A percentile compares a stretch with the other conserved stretches of the same genome.
These are phyloP conservation scores for Dolichopus griseipennis DNA, from an alignment of 2,888 invertebrate species.

Conservation along the genomic window DNA sequence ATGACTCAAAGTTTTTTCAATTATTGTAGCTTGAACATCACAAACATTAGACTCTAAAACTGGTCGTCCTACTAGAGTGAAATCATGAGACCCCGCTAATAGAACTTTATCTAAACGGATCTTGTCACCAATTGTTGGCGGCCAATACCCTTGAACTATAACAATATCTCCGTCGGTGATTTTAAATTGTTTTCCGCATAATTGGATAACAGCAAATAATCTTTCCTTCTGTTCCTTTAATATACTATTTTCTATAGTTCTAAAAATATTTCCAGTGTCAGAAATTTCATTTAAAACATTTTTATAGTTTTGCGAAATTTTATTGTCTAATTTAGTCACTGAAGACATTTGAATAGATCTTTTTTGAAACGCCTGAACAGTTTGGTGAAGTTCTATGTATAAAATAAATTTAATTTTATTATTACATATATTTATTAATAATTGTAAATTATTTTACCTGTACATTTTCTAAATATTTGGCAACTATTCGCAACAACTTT, in stretches of 20 bases:
- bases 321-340: too few species aligned
- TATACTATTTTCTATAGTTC: constrained; percentile 32
- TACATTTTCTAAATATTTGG: neutral
- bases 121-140: constrained; percentile 69
- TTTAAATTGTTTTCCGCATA: constrained; percentile 77
- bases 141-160: constrained; percentile 74
- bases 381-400: too few species aligned
- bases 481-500: neutral
- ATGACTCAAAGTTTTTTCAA: constrained; percentile 74
- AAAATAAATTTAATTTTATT: too few species aligned
- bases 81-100: constrained; percentile 67
- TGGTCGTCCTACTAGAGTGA: constrained; percentile 73
- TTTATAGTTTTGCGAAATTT: too few species aligned
- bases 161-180: constrained; percentile 78
- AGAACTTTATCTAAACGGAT: constrained; percentile 76
- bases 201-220: constrained; percentile 68
- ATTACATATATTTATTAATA: too few species aligned
- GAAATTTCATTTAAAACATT: too few species aligned
- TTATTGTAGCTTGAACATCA: constrained; percentile 67
- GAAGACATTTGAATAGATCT: too few species aligned
- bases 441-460: neutral
- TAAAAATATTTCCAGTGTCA: constrained; percentile 25
- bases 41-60: constrained; percentile 65
- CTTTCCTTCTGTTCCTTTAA: constrained; percentile 31
- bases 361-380: too few species aligned